phyloP scores from a whole-genome alignment of 30 jellyfish, hydroid and myxozoan species.

The Morbakka virulenta region DNA sequence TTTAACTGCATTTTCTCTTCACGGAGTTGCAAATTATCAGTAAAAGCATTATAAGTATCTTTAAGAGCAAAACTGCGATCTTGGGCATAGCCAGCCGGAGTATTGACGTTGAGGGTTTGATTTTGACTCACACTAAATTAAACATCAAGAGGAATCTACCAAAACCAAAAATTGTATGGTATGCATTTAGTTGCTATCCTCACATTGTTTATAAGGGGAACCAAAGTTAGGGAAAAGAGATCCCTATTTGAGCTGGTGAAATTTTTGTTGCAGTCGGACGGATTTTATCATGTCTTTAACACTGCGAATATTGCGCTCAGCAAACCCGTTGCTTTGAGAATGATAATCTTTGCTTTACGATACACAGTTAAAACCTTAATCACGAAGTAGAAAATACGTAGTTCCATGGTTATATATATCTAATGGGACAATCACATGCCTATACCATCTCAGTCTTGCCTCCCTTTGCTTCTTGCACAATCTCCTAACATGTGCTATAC shows the following conservation, averaged over 20 bases:
- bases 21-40: constrained; percentile 2
- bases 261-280: constrained; percentile 46
- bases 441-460: too few species aligned
- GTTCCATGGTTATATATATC: constrained; percentile 54
- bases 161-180: too few species aligned
- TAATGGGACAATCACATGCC: constrained; percentile 27
- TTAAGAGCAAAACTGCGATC: too few species aligned
- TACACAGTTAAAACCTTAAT: constrained; percentile 48
- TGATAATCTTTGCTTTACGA: constrained; percentile 45
- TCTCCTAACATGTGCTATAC: too few species aligned
- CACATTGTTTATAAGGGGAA: too few species aligned
- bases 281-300: constrained; percentile 54
- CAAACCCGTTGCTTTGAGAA: constrained; percentile 38
- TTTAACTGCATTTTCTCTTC: constrained; percentile 21
- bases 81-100: too few species aligned
- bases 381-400: constrained; percentile 30
- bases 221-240: too few species aligned
- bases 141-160: too few species aligned
- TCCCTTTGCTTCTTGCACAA: too few species aligned
- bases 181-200: too few species aligned
- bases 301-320: constrained; percentile 15
- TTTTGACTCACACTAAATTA: too few species aligned
- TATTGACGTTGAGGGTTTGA: too few species aligned
- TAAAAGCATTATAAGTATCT: neutral
- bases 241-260: constrained; percentile 38